phyloP scores from a whole-genome alignment of 2,888 invertebrate genomes.

The Erebia epiphron region DNA sequence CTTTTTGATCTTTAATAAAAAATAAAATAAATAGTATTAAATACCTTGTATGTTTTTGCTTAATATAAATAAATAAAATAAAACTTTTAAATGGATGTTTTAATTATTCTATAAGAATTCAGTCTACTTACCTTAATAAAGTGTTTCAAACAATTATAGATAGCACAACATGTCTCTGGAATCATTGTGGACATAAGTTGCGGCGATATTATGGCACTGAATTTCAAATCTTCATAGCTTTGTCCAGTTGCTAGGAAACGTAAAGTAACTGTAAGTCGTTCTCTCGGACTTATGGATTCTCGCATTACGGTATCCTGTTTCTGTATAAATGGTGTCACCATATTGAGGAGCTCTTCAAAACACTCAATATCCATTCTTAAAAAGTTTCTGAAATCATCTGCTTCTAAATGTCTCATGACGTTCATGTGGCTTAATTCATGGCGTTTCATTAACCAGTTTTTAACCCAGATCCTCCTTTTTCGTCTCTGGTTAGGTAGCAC shows the following conservation, averaged over 20 bases:
- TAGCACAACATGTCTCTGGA: slow-evolving; percentile 36
- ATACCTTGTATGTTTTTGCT: slow-evolving; percentile 4
- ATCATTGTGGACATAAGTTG: slow-evolving; percentile 36
- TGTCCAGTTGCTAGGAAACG: slow-evolving; percentile 37
- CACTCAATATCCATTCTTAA: slow-evolving; percentile 31
- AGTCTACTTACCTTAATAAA: slow-evolving; percentile 26
- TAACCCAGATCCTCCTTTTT: slow-evolving; percentile 4
- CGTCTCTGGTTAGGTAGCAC: slow-evolving; percentile 4
- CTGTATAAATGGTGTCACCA: slow-evolving; percentile 33
- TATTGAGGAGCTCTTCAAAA: slow-evolving; percentile 37
- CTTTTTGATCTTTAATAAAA: slow-evolving; percentile 4
- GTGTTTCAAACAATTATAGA: slow-evolving; percentile 30
- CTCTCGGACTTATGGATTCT: slow-evolving; percentile 33
- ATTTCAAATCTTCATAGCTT: slow-evolving; percentile 39
- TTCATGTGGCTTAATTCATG: not conserved
- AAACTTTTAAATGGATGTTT: slow-evolving; percentile 2
- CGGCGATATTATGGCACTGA: slow-evolving; percentile 35
- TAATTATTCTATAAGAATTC: slow-evolving; percentile 4
- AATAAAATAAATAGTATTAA: slow-evolving; percentile 2
- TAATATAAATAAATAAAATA: slow-evolving; percentile 4
- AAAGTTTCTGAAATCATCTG: slow-evolving; percentile 33
- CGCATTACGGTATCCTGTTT: slow-evolving; percentile 33
- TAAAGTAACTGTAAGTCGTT: slow-evolving; percentile 36
- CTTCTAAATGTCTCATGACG: slow-evolving; percentile 26
- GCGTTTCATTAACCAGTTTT: slow-evolving; percentile 1